A percentile compares a stretch with the other conserved stretches of the same genome.
Evolutionary conservation across 2,888 invertebrate genomes (phyloP).

Genomic region (Drosophila tripunctata): DNA sequence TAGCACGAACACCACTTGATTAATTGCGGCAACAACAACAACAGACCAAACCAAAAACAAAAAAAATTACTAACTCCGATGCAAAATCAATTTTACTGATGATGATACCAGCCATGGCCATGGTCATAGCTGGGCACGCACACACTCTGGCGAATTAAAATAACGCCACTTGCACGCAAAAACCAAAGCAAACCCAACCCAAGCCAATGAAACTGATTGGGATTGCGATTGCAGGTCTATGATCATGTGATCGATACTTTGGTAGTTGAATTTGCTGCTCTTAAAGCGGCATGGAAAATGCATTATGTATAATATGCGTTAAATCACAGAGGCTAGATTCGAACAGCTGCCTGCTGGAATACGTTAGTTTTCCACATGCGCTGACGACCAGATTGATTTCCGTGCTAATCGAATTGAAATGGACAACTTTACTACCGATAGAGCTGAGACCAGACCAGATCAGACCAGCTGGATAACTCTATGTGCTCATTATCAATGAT

Average conservation of each 20-base stretch:
- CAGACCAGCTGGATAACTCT: constrained; percentile 25
- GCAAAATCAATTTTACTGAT: constrained; percentile 68
- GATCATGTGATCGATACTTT: constrained; percentile 58
- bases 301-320: constrained; percentile 73
- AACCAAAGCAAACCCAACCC: constrained; percentile 24
- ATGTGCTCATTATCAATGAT: constrained; percentile 51
- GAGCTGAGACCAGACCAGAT: constrained; percentile 1
- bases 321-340: constrained; percentile 48
- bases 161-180: constrained; percentile 61
- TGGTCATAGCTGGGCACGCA: constrained; percentile 54
- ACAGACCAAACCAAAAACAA: not conserved
- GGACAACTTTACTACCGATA: constrained; percentile 38
- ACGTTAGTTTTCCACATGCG: constrained; percentile 44
- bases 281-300: constrained; percentile 61
- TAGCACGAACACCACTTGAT: constrained; percentile 66
- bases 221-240: constrained; percentile 35
- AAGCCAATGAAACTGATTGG: constrained; percentile 44
- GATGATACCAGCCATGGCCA: constrained; percentile 27
- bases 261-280: constrained; percentile 36
- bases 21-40: constrained; percentile 50
- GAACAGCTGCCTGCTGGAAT: constrained; percentile 18
- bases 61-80: constrained; percentile 48
- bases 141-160: constrained; percentile 56
- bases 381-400: constrained; percentile 63
- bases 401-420: constrained; percentile 71